Conservation (phyloP, 2,113 vertebrate genomes). For the Noturus placidus region DNA sequence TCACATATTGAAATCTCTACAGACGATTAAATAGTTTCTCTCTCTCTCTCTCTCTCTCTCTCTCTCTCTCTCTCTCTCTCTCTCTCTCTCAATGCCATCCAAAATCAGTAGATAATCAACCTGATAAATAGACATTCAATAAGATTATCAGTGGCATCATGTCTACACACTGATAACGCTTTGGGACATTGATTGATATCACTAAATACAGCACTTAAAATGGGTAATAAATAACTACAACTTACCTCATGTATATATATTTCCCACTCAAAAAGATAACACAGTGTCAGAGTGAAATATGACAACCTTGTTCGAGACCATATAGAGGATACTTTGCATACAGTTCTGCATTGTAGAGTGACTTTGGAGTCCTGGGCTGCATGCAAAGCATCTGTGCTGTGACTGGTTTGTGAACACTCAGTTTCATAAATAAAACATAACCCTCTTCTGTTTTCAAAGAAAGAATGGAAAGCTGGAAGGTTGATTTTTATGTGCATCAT, state of each 20-base stretch:
- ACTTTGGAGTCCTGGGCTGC: constrained; percentile 3
- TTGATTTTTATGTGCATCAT: no score
- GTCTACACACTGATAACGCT: not conserved
- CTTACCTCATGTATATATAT: constrained; percentile 44
- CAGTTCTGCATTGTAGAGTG: constrained; percentile 26
- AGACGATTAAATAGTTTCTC: not conserved
- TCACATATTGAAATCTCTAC: not conserved
- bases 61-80: not conserved
- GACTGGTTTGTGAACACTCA: constrained; percentile 7
- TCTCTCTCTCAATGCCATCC: not conserved
- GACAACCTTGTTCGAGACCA: constrained; percentile 1
- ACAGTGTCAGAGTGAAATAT: constrained; percentile 21
- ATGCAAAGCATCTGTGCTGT: constrained; percentile 36
- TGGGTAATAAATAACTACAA: constrained; percentile 3
- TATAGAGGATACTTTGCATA: constrained; percentile 44
- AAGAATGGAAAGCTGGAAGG: not conserved
- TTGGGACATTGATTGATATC: not conserved
- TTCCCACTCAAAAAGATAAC: constrained; percentile 15
- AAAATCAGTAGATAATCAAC: not conserved
- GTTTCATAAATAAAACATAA: constrained; percentile 51
- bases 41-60: not conserved
- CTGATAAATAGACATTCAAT: not conserved
- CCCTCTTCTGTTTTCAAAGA: constrained; percentile 5
- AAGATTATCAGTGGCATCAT: not conserved
- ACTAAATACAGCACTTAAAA: not conserved